Evolutionary conservation across 2,113 vertebrate genomes (phyloP), one percentile per base, ranked within the genome.

Genomic region (Regulus satrapa): DNA sequence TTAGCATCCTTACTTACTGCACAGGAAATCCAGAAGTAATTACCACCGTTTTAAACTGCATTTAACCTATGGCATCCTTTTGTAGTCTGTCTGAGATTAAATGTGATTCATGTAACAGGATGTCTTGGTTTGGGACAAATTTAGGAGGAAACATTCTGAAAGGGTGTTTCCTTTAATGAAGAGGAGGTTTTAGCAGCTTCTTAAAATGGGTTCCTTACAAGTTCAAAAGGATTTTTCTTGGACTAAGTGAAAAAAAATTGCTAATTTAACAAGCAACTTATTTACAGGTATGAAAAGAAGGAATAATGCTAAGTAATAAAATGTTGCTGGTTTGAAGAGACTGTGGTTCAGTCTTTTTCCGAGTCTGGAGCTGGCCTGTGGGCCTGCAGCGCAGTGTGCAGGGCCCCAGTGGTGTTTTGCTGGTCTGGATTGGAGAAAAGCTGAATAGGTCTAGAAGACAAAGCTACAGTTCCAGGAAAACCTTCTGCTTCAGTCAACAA

Each of bases 371-470:
- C 28, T 1, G 2, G 28, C 23, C 9, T 38, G 12, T 40, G 26
- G 12, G 29, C 28, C 28, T 1, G 0, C 21, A 32, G 10, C 1
- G 2, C 18, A 16, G 14, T 20, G 36, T 23, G 3, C 10, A 25
- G 21, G 6, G 4, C 2, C 7, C 9, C 45, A 45, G 24, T 2
- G 2, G 13, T 62, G 10, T 77, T 40, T 20, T 16, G 29, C 6
- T 74, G 21, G 32, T 61, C 31, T 32, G 28, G 21, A 4, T 40
- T 76, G 56, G 29, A 49, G 74, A 62, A 49, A 49, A 40, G 29
- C 32, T 61, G 5, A 31, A 40, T 15, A 12, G 20, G 38, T 61
- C 21, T 49, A 76, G 21, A 40, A 59, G 43, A 59, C 2, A 1
- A 38, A 49, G 21, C 16, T 76, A 26, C 10, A 26, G 17, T 40